Base-by-base conservation (phyloP, 2,888 invertebrate genomes). In the Euphydryas editha region DNA sequence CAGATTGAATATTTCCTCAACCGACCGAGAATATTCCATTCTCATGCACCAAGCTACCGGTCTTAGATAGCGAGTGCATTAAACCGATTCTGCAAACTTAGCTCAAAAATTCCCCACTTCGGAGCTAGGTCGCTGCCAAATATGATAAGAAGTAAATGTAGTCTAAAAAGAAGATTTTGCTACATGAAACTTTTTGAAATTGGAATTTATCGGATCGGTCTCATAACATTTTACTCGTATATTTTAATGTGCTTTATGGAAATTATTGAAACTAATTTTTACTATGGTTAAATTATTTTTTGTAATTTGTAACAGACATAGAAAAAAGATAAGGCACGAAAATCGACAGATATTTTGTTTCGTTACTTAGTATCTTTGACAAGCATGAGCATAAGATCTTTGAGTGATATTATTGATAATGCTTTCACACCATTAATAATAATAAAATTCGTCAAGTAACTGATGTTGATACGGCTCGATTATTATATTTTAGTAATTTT, bases 51-150 rank as follows among this genome's bases (percentile, higher is more conserved):
- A n/a, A 36, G 54, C 54, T 36, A 54, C 54, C 54, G 54, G 30
- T 51, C 24, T 24, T 10, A 54, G 56, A 65, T 65, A 65, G 54
- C 59, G 46, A 65, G 60, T 60, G 59, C 59, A 65, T 65, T 65
- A 65, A 55, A 65, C 59, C 59, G 37, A 46, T 65, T 65, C 56
- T 57, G 62, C 62, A 46, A 65, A 68, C 55, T 68, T 62, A 65
- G 65, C 68, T 65, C 62, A 56, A 65, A 68, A 51, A 68, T 54
- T 64, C 21, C 44, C 30, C 64, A 57, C 59, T 67, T 63, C 47
- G 36, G 68, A 65, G 62, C 62, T 59, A 62, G 65, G 55, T 65
- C 62, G 68, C 68, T 68, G 68, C 68, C 68, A 68, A 68, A 54
- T 18, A 59, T 68, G 68, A 68, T 68, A 68, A 68, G 68, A 54